phyloP scores from a whole-genome alignment of 2,797 vertebrate species.

The Rallus crepitans region DNA sequence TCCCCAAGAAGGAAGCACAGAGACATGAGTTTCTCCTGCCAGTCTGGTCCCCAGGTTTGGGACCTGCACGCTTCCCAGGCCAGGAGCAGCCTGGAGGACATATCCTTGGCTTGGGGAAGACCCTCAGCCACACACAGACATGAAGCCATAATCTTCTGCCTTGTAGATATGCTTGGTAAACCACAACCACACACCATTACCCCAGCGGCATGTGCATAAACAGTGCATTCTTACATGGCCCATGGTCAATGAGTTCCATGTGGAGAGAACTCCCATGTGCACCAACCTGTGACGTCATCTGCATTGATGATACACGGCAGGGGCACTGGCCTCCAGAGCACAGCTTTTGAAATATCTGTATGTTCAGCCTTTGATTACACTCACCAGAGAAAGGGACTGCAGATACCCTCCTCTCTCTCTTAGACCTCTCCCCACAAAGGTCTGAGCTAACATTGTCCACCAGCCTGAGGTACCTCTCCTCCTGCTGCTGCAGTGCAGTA shows the following conservation, averaged over 20 bases:
- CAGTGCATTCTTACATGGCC: rapidly evolving
- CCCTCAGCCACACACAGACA: neutral
- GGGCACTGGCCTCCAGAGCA: neutral
- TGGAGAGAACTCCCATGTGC: neutral
- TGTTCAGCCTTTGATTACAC: neutral
- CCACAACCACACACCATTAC: rapidly evolving
- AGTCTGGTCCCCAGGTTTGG: neutral
- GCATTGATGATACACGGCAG: neutral
- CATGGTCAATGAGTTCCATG: rapidly evolving
- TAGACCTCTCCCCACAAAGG: neutral
- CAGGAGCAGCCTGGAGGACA: neutral
- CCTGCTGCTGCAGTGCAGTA: neutral
- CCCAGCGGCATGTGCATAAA: neutral
- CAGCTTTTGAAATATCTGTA: neutral
- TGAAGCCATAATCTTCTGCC: neutral
- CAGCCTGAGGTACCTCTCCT: neutral
- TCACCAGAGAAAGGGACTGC: neutral
- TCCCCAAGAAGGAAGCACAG: neutral
- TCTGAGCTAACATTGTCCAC: neutral
- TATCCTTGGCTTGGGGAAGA: neutral
- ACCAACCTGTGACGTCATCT: neutral
- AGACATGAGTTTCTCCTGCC: neutral
- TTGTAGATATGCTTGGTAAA: rapidly evolving
- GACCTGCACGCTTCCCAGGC: neutral
- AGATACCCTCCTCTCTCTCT: neutral